Percentiles rank a stretch among this genome's conserved stretches.
phyloP scores from a whole-genome alignment of 2,888 invertebrate genomes.

The Elmis aenea region DNA sequence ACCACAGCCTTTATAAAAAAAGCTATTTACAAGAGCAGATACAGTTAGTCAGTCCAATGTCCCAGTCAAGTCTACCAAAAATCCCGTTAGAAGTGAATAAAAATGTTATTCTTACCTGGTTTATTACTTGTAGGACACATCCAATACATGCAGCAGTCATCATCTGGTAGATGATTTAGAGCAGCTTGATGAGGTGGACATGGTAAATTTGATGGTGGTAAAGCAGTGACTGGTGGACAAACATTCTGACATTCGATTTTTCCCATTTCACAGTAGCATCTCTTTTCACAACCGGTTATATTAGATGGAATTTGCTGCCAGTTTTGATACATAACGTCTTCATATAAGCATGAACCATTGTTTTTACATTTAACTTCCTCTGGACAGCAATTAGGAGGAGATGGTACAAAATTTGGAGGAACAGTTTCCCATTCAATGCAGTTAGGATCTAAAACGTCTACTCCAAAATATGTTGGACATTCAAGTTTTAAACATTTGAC shows the following conservation, averaged over 20 bases:
- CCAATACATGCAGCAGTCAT: conserved; percentile 85
- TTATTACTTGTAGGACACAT: too few species aligned
- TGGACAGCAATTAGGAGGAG: conserved; percentile 77
- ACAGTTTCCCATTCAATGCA: conserved; percentile 84
- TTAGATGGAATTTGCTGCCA: conserved; percentile 78
- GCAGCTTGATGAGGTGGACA: conserved; percentile 66
- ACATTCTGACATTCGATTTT: conserved; percentile 78
- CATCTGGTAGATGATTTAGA: conserved; percentile 62
- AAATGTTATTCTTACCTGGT: too few species aligned
- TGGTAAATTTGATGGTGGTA: conserved; percentile 69
- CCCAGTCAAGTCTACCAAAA: conserved; percentile 13
- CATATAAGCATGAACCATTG: conserved; percentile 76
- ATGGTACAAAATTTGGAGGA: conserved; percentile 64
- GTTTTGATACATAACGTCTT: conserved; percentile 63
- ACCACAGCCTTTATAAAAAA: conserved; percentile 6
- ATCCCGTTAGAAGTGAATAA: conserved; percentile 13
- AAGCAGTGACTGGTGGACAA: conserved; percentile 70
- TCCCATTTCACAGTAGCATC: conserved; percentile 84
- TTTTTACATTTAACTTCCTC: conserved; percentile 71
- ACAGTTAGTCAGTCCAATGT: conserved; percentile 25
- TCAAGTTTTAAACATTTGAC: conserved; percentile 74
- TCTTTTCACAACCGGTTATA: conserved; percentile 77
- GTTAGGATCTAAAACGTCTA: conserved; percentile 78
- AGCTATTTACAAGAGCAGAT: conserved; percentile 18
- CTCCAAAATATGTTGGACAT: conserved; percentile 77